phyloP scores from a whole-genome alignment of 2,888 invertebrate genomes.

The Tridacna gigas region DNA sequence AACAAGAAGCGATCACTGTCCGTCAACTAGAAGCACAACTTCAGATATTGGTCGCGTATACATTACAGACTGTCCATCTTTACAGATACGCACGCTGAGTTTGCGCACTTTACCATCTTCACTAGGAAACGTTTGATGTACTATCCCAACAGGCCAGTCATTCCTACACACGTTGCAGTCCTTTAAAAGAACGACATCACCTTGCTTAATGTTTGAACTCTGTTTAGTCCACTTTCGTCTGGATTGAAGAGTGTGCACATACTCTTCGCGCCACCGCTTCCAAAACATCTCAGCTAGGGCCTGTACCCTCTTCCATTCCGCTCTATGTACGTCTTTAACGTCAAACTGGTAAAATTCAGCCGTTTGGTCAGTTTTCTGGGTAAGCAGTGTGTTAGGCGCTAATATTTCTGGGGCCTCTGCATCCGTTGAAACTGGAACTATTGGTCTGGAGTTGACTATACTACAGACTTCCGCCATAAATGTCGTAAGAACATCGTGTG shows the following conservation, averaged over 20 bases:
- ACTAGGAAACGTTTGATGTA: not conserved
- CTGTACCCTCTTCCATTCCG: slow-evolving; percentile 3
- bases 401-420: slow-evolving; percentile 39
- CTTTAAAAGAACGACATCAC: not conserved
- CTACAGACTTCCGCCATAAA: slow-evolving; percentile 39
- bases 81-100: not conserved
- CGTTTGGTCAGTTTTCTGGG: not conserved
- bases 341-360: not conserved
- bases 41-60: slow-evolving; percentile 25
- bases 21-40: slow-evolving; percentile 23
- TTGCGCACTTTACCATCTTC: not conserved
- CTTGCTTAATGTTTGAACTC: not conserved
- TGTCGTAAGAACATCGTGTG: slow-evolving; percentile 29
- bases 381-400: not conserved
- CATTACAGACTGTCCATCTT: not conserved
- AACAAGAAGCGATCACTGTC: too few relatives aligned
- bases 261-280: not conserved
- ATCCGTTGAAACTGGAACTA: slow-evolving; percentile 43
- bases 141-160: not conserved
- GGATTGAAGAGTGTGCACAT: not conserved
- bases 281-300: not conserved
- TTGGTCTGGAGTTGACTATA: slow-evolving; percentile 36
- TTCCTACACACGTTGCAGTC: not conserved
- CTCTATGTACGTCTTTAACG: not conserved
- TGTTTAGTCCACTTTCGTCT: not conserved